Percentiles rank a stretch among this genome's conserved stretches.
Evolutionary conservation across 2,888 invertebrate genomes (phyloP).

Genomic region (Brenthis ino): DNA sequence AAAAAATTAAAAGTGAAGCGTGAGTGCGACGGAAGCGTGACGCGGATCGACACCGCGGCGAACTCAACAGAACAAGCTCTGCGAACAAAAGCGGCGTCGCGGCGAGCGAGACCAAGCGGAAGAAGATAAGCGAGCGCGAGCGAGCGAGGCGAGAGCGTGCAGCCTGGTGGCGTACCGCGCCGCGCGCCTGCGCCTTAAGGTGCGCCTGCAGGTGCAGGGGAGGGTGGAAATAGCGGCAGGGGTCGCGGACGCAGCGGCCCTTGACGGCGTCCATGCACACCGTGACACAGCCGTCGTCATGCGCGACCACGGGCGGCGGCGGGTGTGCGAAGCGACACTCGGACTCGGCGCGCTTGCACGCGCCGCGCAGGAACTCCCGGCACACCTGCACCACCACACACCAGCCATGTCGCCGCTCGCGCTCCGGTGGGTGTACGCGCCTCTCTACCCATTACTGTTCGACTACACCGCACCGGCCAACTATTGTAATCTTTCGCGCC

Average conservation of each 20-base stretch:
- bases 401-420: constrained; percentile 65
- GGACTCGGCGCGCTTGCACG: constrained; percentile 98
- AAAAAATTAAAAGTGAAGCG: constrained; percentile 79
- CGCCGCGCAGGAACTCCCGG: constrained; percentile 99
- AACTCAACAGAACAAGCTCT: constrained; percentile 78
- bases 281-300: constrained; percentile 99
- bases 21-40: constrained; percentile 83
- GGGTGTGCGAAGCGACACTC: constrained; percentile 99
- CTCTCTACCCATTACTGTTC: constrained; percentile 35
- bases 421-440: constrained; percentile 39
- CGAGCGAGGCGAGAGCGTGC: constrained; percentile 74
- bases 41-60: constrained; percentile 69
- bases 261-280: constrained; percentile 99
- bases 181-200: constrained; percentile 99
- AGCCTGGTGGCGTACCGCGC: constrained; percentile 90
- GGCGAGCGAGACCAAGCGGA: constrained; percentile 78
- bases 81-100: constrained; percentile 80
- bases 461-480: constrained; percentile 31
- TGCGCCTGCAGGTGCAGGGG: constrained; percentile 99
- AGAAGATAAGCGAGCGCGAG: constrained; percentile 79
- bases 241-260: constrained; percentile 99
- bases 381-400: constrained; percentile 90
- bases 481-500: constrained; percentile 1
- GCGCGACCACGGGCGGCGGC: constrained; percentile 97
- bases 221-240: constrained; percentile 99